Conservation (phyloP, 2,797 vertebrate species). For the Mallotus villosus region DNA sequence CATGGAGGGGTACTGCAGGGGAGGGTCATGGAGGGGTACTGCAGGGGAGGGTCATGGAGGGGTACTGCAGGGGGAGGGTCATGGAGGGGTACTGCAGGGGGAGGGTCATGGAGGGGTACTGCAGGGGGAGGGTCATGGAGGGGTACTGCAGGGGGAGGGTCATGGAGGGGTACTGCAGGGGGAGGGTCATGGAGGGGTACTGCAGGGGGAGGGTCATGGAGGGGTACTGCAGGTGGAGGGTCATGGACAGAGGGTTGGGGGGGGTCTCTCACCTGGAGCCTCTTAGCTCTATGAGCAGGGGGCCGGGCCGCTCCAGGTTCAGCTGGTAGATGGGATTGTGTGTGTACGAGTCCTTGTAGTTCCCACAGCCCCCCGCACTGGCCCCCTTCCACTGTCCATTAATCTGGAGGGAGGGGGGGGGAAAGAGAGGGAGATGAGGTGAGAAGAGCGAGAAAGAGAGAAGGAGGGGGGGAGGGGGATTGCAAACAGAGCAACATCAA, state of each 20-base stretch:
- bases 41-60: no score
- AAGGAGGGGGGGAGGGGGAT: neutral
- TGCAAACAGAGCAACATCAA: neutral
- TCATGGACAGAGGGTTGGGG: no score
- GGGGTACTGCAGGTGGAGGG: constrained; percentile 1
- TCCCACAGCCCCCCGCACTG: constrained; percentile 93
- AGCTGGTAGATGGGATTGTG: constrained; percentile 95
- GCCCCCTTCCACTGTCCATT: constrained; percentile 95
- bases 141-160: no score
- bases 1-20: no score
- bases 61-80: no score
- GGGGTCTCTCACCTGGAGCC: constrained; percentile 86
- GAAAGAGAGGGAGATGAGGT: constrained; percentile 18
- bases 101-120: no score
- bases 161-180: no score
- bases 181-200: no score
- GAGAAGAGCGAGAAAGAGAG: neutral
- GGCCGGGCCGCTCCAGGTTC: constrained; percentile 87
- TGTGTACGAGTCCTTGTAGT: constrained; percentile 92
- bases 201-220: neutral
- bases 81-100: no score
- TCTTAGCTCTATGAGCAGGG: constrained; percentile 88
- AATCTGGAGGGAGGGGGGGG: constrained; percentile 69
- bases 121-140: no score
- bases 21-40: no score